phyloP scores from a whole-genome alignment of 2,113 vertebrate species.

The Elaphurus davidianus region DNA sequence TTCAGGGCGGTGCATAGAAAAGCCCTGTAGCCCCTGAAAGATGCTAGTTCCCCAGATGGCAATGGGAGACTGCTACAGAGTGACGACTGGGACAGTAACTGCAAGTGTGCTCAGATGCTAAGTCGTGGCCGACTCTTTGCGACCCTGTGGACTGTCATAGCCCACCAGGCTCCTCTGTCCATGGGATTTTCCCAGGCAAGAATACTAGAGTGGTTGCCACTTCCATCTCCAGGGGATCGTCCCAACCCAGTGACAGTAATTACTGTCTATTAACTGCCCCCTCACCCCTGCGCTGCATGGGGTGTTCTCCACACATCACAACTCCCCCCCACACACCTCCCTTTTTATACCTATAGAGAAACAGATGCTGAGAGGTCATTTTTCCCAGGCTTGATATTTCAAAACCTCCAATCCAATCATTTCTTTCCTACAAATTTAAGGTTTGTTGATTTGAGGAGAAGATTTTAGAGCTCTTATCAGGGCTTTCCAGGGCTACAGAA shows the following conservation, averaged over 20 bases:
- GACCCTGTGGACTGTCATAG: background rate
- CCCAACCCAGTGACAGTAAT: background rate
- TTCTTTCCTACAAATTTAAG: background rate
- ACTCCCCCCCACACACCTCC: background rate
- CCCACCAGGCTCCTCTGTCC: background rate
- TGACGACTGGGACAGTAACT: background rate
- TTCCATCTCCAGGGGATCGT: background rate
- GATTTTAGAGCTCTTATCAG: background rate
- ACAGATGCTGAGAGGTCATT: background rate
- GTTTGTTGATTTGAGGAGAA: background rate
- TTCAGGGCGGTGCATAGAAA: background rate
- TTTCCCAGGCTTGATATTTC: background rate
- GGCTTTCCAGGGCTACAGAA: background rate
- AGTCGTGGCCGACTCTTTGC: rapidly evolving
- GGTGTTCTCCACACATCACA: rapidly evolving
- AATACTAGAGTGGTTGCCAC: background rate
- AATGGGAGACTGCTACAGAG: background rate
- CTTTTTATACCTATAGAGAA: background rate
- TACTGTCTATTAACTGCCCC: too few relatives aligned
- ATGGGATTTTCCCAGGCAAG: background rate
- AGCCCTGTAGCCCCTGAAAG: background rate
- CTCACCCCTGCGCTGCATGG: too few relatives aligned
- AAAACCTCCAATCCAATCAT: background rate
- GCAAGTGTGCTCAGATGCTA: background rate
- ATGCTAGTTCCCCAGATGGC: background rate